Percentiles rank a stretch among this genome's conserved stretches.
Conservation (phyloP, 2,888 invertebrate genomes). For the Thecocarcelia acutangulata region DNA sequence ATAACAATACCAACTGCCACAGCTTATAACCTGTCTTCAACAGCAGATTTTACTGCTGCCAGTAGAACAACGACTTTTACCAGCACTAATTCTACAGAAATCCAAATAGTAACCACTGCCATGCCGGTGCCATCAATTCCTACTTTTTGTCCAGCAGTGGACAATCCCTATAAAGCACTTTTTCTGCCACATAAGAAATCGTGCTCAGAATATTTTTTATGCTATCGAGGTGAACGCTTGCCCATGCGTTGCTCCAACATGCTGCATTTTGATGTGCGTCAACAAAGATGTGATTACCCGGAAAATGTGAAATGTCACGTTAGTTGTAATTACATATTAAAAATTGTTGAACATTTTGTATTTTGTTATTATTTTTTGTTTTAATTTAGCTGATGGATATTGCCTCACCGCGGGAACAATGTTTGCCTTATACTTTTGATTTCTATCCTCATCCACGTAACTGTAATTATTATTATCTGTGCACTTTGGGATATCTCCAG, state of each 20-base stretch:
- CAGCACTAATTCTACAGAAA: not conserved
- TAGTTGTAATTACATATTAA: slow-evolving; percentile 46
- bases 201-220: slow-evolving; percentile 78
- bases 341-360: not conserved
- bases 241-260: slow-evolving; percentile 76
- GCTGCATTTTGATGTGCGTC: slow-evolving; percentile 75
- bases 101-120: not conserved
- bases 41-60: not conserved
- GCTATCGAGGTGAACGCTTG: slow-evolving; percentile 74
- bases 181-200: slow-evolving; percentile 74
- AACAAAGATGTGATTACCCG: slow-evolving; percentile 77
- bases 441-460: slow-evolving; percentile 75
- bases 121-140: not conserved
- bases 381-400: slow-evolving; percentile 44
- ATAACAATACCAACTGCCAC: not conserved
- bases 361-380: not conserved
- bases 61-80: not conserved
- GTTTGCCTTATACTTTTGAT: slow-evolving; percentile 34
- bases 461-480: slow-evolving; percentile 79
- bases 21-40: not conserved
- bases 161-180: slow-evolving; percentile 73
- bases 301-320: slow-evolving; percentile 76
- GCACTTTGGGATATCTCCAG: slow-evolving; percentile 75
- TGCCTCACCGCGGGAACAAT: slow-evolving; percentile 53
- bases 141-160: slow-evolving; percentile 72